These are phyloP conservation scores for Glossophaga mutica DNA, from an alignment of 2,797 vertebrate species.

Conservation along the genomic window DNA sequence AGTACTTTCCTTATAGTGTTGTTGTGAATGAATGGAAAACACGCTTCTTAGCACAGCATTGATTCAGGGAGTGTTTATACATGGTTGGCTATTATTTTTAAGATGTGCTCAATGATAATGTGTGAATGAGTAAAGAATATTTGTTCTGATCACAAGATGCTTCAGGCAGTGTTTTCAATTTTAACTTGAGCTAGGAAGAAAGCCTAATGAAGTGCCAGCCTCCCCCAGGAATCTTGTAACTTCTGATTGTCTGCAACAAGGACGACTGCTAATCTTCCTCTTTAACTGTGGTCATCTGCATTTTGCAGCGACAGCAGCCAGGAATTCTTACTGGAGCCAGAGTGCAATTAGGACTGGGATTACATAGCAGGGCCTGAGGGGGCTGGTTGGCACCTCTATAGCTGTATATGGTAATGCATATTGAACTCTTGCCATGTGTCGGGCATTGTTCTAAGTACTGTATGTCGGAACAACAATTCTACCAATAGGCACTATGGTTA, in stretches of 20 bases:
- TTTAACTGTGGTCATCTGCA: slow-evolving; percentile 19
- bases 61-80: background rate
- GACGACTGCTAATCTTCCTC: background rate
- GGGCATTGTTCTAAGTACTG: background rate
- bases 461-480: background rate
- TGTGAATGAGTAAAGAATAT: slow-evolving; percentile 59
- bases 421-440: background rate
- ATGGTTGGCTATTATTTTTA: slow-evolving; percentile 51
- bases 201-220: slow-evolving; percentile 35
- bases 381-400: background rate
- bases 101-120: slow-evolving; percentile 50
- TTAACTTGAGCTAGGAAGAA: slow-evolving; percentile 50
- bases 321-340: background rate
- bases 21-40: background rate
- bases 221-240: slow-evolving; percentile 44
- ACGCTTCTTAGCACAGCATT: background rate
- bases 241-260: slow-evolving; percentile 52
- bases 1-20: background rate
- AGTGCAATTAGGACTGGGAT: background rate
- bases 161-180: slow-evolving; percentile 66
- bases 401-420: background rate
- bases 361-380: no score
- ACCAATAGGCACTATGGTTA: background rate
- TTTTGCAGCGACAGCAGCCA: background rate
- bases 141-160: slow-evolving; percentile 50